Base-by-base conservation (phyloP, 2,113 vertebrate genomes). In the Pachypanchax playfairii region DNA sequence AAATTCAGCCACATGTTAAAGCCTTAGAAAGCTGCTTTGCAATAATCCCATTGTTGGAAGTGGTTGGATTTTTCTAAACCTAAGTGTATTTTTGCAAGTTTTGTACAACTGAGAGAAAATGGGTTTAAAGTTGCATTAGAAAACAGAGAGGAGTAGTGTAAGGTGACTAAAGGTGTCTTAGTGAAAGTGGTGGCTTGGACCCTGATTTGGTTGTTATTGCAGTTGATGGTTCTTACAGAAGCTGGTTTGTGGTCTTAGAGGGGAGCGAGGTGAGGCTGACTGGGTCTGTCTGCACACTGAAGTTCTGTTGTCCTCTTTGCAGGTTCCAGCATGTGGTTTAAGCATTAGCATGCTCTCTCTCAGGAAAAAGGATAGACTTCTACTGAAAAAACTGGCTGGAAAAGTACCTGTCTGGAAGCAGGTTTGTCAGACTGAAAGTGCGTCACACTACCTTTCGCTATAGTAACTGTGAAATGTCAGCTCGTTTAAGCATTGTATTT, bases 351-450 rank as follows among this genome's bases (percentile, higher is more conserved):
- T 59, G 64, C 43, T 47, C 5, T 2, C 2, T 14, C 13, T 9
- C 10, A 22, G 54, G 62, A 43, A 67, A 70, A 61, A 85, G 76
- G 68, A 73, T 6, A 49, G 47, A 56, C 58, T 65, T 65, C 49
- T 44, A 70, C 54, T 69, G 60, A 79, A 70, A 79, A 77, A 79
- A 73, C 63, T 56, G 66, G 42, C 77, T 90, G 90, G 86, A 87
- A 88, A 89, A 90, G 84, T 81, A 85, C 81, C 72, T 80, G 83
- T 89, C 83, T 79, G 64, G 72, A 24, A 85, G 78, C 65, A 77
- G 83, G 67, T 77, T 83, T 80, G 71, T 76, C 69, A 74, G 73
- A 76, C 73, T 70, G 33, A 58, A 71, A 43, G 62, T 84, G 70
- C 73, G 76, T 90, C 88, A 85, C 51, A 20, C 71, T 70, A 75